Percentiles rank a stretch among this genome's conserved stretches.
These are phyloP conservation scores for Saccopteryx bilineata DNA, from an alignment of 2,113 vertebrate species.

Conservation along the genomic window DNA sequence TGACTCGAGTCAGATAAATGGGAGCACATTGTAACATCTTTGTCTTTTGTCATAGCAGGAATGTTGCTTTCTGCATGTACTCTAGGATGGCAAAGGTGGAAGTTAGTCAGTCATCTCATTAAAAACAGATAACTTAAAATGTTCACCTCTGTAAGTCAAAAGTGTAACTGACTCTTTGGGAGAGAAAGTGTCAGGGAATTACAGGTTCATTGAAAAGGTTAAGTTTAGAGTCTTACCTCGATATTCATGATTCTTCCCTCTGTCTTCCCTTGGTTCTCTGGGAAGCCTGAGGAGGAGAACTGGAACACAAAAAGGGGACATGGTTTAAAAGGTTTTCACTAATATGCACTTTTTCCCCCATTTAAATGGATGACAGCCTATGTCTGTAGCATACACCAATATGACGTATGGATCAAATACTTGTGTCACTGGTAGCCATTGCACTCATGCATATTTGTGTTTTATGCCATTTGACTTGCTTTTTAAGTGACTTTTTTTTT, in stretches of 20 bases:
- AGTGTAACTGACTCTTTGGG: neutral
- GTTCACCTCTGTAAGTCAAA: neutral
- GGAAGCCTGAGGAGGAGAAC: neutral
- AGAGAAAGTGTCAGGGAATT: conserved; percentile 7
- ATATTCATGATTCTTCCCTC: neutral
- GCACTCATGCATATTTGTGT: neutral
- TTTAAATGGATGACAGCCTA: neutral
- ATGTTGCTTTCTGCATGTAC: neutral
- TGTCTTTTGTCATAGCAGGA: neutral
- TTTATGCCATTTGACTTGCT: conserved; percentile 51
- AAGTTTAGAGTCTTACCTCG: neutral
- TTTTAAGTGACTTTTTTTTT: conserved; percentile 58
- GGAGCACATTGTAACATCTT: neutral
- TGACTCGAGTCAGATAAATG: neutral
- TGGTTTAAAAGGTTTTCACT: neutral
- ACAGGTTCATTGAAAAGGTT: conserved; percentile 5
- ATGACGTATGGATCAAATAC: conserved; percentile 58
- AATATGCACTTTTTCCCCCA: neutral
- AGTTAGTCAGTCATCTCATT: conserved; percentile 49
- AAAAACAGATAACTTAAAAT: conserved; percentile 58
- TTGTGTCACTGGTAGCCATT: neutral
- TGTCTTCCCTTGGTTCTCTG: neutral
- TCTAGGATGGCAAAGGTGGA: neutral
- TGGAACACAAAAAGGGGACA: conserved; percentile 30
- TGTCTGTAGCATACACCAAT: neutral